Evolutionary conservation across 2,113 vertebrate species (phyloP).

Genomic region (Eolophus roseicapilla): DNA sequence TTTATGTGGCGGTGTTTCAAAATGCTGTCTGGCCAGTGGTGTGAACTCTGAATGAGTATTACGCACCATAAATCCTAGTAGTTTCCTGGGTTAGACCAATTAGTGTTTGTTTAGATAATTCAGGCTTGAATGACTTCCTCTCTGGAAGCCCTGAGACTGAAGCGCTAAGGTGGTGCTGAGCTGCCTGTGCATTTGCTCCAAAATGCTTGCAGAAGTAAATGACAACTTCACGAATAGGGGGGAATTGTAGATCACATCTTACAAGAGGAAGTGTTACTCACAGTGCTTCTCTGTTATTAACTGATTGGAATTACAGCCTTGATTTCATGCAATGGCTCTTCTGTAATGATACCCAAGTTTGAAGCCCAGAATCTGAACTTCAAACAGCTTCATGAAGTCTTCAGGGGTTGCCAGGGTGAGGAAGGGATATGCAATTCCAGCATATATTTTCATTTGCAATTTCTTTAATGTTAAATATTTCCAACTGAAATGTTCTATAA

Average conservation of each 20-base stretch:
- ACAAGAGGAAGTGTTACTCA: background rate
- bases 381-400: background rate
- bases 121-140: conserved; percentile 77
- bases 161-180: conserved; percentile 56
- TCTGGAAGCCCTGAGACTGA: conserved; percentile 71
- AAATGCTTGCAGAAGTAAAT: background rate
- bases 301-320: background rate
- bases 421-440: background rate
- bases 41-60: conserved; percentile 40
- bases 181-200: background rate
- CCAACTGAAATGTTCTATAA: background rate
- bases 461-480: background rate
- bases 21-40: background rate
- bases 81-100: conserved; percentile 78
- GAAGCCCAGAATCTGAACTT: background rate
- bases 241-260: background rate
- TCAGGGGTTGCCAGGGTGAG: background rate
- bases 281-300: background rate
- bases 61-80: conserved; percentile 38
- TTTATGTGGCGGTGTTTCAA: background rate
- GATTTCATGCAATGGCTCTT: background rate
- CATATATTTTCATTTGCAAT: background rate
- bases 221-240: background rate
- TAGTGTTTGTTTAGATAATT: conserved; percentile 75
- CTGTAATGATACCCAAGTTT: background rate